Conservation (phyloP, 1,140 invertebrate genomes). For the Bicyclus anynana region DNA sequence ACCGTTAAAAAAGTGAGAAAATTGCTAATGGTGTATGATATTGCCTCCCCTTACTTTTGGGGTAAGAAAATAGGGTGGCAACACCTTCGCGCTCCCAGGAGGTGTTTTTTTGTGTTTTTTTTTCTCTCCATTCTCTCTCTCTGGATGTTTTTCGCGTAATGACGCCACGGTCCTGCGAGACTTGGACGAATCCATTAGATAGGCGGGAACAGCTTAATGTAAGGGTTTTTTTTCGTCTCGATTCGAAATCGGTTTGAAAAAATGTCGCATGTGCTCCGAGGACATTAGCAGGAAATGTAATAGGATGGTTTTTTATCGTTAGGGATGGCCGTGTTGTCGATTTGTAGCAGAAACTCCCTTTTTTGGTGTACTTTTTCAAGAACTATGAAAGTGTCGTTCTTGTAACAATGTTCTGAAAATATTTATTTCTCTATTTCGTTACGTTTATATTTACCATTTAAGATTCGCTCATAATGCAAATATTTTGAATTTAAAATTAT, state of each 20-base stretch:
- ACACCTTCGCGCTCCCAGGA: slow-evolving; percentile 69
- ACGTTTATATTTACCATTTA: no score
- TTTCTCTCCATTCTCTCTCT: slow-evolving; percentile 43
- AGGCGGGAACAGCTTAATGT: slow-evolving; percentile 72
- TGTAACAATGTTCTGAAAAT: no score
- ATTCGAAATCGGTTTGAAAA: slow-evolving; percentile 53
- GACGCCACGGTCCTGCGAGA: slow-evolving; percentile 53
- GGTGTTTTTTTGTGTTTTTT: slow-evolving; percentile 63
- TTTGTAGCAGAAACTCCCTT: no score
- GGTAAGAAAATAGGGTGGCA: slow-evolving; percentile 69
- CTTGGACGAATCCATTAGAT: slow-evolving; percentile 73
- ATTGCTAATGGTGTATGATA: slow-evolving; percentile 76
- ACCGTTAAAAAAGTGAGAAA: slow-evolving; percentile 73
- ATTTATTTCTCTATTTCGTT: no score
- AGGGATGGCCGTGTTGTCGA: no score
- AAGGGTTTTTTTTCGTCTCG: slow-evolving; percentile 52
- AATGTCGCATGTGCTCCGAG: slow-evolving; percentile 51
- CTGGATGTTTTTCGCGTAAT: slow-evolving; percentile 60
- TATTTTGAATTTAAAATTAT: no score
- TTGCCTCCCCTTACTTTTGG: slow-evolving; percentile 69
- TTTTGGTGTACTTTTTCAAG: no score
- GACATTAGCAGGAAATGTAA: slow-evolving; percentile 56
- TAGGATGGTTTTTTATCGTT: slow-evolving; percentile 15
- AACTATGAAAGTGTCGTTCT: no score
- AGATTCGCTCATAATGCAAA: no score